These are phyloP conservation scores for Drosophila ironensis DNA, from an alignment of 1,140 invertebrate genomes.

Conservation along the genomic window DNA sequence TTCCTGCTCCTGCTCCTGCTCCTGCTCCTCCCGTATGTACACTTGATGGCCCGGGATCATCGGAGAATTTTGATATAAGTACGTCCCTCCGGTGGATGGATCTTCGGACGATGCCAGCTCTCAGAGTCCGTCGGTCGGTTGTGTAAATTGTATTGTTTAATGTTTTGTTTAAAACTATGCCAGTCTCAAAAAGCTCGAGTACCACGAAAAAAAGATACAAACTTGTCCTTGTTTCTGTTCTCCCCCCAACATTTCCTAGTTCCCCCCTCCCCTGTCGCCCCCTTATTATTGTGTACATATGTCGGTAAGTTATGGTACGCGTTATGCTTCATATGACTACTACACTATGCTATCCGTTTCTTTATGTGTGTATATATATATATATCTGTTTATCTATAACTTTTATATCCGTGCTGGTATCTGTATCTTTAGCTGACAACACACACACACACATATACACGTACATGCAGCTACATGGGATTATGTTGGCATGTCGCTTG, in stretches of 20 bases:
- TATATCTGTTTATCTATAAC: slow-evolving; percentile 22
- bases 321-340: slow-evolving; percentile 43
- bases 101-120: slow-evolving; percentile 8
- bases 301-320: slow-evolving; percentile 11
- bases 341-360: slow-evolving; percentile 28
- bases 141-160: slow-evolving; percentile 9
- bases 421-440: slow-evolving; percentile 14
- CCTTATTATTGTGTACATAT: slow-evolving; percentile 37
- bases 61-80: no score
- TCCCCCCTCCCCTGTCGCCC: background rate
- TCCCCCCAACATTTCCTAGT: background rate
- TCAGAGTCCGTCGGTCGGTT: slow-evolving; percentile 14
- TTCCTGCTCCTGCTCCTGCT: background rate
- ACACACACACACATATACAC: slow-evolving; percentile 43
- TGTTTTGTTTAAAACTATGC: slow-evolving; percentile 75
- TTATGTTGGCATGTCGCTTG: slow-evolving; percentile 23
- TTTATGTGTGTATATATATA: slow-evolving; percentile 19
- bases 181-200: slow-evolving; percentile 82
- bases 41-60: background rate
- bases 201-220: slow-evolving; percentile 65
- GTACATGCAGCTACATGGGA: slow-evolving; percentile 33
- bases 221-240: slow-evolving; percentile 7
- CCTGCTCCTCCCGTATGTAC: slow-evolving; percentile 14
- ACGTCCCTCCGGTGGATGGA: background rate
- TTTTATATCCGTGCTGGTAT: background rate